These are phyloP conservation scores for Tridacna crocea DNA, from an alignment of 2,888 invertebrate genomes.

Conservation along the genomic window DNA sequence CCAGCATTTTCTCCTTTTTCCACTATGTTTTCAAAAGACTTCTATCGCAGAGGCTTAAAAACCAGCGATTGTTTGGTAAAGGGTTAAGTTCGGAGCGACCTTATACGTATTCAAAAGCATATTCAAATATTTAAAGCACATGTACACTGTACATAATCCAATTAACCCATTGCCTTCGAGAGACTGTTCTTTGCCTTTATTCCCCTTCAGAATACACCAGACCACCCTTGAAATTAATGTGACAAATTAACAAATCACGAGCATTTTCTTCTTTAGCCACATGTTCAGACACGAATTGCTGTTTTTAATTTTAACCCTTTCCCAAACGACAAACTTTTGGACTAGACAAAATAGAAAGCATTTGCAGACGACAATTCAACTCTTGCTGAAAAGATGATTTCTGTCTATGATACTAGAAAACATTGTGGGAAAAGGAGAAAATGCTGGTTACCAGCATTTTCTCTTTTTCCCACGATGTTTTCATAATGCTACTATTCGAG, in stretches of 20 bases:
- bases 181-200: neutral
- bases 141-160: neutral
- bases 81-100: neutral
- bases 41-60: neutral
- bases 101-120: neutral
- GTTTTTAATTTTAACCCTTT: neutral
- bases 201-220: neutral
- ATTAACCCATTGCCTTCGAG: too few relatives aligned
- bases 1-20: neutral
- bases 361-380: too few relatives aligned
- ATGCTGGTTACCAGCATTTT: neutral
- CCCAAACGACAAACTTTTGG: neutral
- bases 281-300: neutral
- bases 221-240: neutral
- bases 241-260: neutral
- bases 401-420: too few relatives aligned
- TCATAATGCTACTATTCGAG: too few relatives aligned
- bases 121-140: neutral
- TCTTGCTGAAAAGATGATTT: too few relatives aligned
- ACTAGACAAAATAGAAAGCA: too few relatives aligned
- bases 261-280: neutral
- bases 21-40: neutral
- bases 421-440: neutral
- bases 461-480: neutral
- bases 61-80: neutral